phyloP scores from a whole-genome alignment of 2,888 invertebrate genomes.

The Galerucella pusilla region DNA sequence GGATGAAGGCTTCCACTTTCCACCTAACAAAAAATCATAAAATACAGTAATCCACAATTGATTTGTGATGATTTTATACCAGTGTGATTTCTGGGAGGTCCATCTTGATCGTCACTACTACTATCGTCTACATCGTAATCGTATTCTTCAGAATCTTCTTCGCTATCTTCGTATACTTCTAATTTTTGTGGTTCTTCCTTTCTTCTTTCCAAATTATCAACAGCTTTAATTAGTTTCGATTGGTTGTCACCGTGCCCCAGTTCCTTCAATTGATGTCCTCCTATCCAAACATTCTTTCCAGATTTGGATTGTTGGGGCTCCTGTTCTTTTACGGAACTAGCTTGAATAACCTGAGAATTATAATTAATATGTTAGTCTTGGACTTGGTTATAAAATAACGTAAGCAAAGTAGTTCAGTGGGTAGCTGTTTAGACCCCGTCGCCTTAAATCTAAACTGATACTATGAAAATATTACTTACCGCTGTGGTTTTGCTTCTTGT shows the following conservation, averaged over 20 bases:
- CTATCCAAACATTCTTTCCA: constrained; percentile 73
- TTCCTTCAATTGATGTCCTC: constrained; percentile 70
- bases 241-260: constrained; percentile 70
- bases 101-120: constrained; percentile 64
- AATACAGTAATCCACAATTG: background rate
- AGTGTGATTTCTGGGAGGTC: constrained; percentile 70
- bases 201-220: constrained; percentile 71
- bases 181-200: constrained; percentile 67
- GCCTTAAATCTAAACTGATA: no score
- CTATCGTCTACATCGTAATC: constrained; percentile 57
- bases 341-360: constrained; percentile 36
- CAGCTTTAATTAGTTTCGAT: constrained; percentile 73
- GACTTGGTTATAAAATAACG: no score
- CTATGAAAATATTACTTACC: constrained; percentile 39
- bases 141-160: constrained; percentile 55
- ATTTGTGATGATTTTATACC: constrained; percentile 52
- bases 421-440: no score
- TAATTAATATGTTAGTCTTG: no score
- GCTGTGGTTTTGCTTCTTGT: constrained; percentile 66
- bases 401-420: no score
- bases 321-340: constrained; percentile 47
- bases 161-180: constrained; percentile 60
- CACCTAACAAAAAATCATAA: constrained; percentile 57
- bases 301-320: constrained; percentile 59
- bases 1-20: constrained; percentile 80